These are phyloP conservation scores for Sinopyrophorus schimmeli DNA, from an alignment of 2,888 invertebrate species.

Conservation along the genomic window DNA sequence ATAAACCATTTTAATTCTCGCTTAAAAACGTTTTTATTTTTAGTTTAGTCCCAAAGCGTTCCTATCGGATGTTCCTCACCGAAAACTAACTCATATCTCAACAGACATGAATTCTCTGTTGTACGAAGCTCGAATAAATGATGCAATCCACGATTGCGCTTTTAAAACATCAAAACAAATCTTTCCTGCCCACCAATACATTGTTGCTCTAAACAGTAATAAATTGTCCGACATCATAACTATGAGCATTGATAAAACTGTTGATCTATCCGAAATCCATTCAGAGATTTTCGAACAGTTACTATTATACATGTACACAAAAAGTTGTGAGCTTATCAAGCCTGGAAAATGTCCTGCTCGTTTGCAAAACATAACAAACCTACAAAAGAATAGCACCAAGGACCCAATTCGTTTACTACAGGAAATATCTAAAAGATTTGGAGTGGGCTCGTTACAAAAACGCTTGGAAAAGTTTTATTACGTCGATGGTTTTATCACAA, in stretches of 20 bases:
- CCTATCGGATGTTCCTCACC: slow-evolving; percentile 55
- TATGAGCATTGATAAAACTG: slow-evolving; percentile 49
- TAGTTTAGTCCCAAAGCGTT: slow-evolving; percentile 44
- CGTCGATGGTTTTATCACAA: slow-evolving; percentile 19
- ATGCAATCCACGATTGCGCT: slow-evolving; percentile 73
- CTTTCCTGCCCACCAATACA: slow-evolving; percentile 74
- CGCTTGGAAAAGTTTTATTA: slow-evolving; percentile 53
- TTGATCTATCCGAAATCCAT: slow-evolving; percentile 61
- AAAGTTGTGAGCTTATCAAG: slow-evolving; percentile 64
- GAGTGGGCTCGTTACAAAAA: slow-evolving; percentile 58
- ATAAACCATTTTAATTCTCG: slow-evolving; percentile 10
- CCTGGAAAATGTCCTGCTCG: slow-evolving; percentile 56
- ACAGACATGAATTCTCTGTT: slow-evolving; percentile 63
- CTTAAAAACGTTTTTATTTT: slow-evolving; percentile 8
- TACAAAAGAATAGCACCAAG: slow-evolving; percentile 36
- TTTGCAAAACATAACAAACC: slow-evolving; percentile 22
- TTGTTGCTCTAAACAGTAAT: slow-evolving; percentile 68
- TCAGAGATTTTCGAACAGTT: slow-evolving; percentile 72
- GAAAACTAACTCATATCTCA: slow-evolving; percentile 55
- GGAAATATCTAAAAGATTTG: slow-evolving; percentile 61
- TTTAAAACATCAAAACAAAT: slow-evolving; percentile 66
- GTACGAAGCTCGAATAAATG: slow-evolving; percentile 65
- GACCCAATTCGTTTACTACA: slow-evolving; percentile 63
- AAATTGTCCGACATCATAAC: slow-evolving; percentile 63
- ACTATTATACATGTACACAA: slow-evolving; percentile 71